Evolutionary conservation across 2,113 vertebrate genomes (phyloP).

Genomic region (Octodon degus): DNA sequence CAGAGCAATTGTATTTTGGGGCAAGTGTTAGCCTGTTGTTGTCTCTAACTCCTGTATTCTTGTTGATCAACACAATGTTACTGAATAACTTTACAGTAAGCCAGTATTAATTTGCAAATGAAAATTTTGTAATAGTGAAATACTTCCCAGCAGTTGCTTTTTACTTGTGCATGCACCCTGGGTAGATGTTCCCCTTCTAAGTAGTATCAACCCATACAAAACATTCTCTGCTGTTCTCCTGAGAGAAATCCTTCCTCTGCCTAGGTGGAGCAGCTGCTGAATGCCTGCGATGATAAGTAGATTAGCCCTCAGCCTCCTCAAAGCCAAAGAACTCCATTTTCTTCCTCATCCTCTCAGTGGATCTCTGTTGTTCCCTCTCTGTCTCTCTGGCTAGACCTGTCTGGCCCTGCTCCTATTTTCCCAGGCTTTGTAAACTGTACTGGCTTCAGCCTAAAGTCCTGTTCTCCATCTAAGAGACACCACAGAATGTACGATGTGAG

Average conservation of each 20-base stretch:
- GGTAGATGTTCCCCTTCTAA: background rate
- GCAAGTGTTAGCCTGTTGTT: background rate
- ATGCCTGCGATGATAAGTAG: background rate
- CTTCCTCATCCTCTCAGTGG: background rate
- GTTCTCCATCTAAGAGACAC: background rate
- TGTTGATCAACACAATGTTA: background rate
- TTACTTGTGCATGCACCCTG: conserved; percentile 38
- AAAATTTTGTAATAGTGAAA: conserved; percentile 11
- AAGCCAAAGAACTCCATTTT: background rate
- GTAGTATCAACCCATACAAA: background rate
- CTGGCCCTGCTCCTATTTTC: background rate
- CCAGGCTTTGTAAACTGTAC: background rate
- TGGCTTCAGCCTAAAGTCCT: background rate
- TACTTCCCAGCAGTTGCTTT: background rate
- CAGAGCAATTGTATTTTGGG: background rate
- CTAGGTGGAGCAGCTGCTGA: background rate
- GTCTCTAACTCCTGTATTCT: background rate
- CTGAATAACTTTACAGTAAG: background rate
- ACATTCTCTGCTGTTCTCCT: background rate
- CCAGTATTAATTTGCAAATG: background rate
- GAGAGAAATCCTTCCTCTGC: background rate
- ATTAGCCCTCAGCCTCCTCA: background rate
- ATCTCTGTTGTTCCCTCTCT: background rate
- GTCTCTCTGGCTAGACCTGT: background rate
- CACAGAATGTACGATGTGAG: background rate